These are phyloP conservation scores for Drosophila sechellia DNA, from an alignment of 1,140 invertebrate genomes.

Conservation along the genomic window DNA sequence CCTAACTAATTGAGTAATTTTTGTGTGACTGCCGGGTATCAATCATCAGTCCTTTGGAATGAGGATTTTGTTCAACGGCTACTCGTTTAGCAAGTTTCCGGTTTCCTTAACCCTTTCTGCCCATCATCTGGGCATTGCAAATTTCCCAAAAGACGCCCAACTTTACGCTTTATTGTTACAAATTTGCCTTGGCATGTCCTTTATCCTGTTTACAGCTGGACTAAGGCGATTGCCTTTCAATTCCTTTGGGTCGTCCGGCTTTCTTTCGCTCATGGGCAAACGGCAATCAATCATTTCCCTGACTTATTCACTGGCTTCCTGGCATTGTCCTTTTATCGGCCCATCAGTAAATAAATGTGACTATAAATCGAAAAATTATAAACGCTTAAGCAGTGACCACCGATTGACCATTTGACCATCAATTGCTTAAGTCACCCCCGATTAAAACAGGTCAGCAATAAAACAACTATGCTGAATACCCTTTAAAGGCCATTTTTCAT, in stretches of 20 bases:
- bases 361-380: conserved; percentile 83
- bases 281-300: conserved; percentile 73
- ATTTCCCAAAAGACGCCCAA: conserved; percentile 72
- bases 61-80: conserved; percentile 26
- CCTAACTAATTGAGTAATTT: conserved; percentile 81
- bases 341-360: conserved; percentile 70
- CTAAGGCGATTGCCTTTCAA: conserved; percentile 26
- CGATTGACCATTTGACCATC: conserved; percentile 55
- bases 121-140: conserved; percentile 61
- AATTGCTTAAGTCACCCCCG: conserved; percentile 36
- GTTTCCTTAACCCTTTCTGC: conserved; percentile 32
- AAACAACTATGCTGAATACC: conserved; percentile 13
- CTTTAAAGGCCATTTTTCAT: not conserved
- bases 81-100: conserved; percentile 47
- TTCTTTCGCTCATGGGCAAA: conserved; percentile 64
- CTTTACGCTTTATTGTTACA: conserved; percentile 78
- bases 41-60: conserved; percentile 55
- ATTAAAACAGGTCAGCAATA: not conserved
- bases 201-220: conserved; percentile 62
- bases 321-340: conserved; percentile 45
- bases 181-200: conserved; percentile 63
- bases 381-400: conserved; percentile 73
- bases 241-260: conserved; percentile 67
- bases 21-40: conserved; percentile 68
- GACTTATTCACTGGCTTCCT: conserved; percentile 56